Evolutionary conservation across 2,797 vertebrate genomes (phyloP).

Genomic region (Lagorchestes hirsutus): DNA sequence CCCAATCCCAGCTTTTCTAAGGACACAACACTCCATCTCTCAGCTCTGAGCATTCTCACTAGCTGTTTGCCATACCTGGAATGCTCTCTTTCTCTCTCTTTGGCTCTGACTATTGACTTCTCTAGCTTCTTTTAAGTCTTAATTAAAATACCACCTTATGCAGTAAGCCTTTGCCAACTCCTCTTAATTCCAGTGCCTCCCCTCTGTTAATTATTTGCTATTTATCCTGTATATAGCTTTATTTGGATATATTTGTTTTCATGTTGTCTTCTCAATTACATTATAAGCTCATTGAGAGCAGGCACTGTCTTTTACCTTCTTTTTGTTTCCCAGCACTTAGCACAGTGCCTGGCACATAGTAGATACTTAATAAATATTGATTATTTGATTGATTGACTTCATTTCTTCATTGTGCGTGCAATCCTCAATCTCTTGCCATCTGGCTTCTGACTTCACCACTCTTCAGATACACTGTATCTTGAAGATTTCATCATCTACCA

Average conservation of each 20-base stretch:
- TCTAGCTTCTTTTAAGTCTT: background rate
- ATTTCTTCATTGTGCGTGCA: background rate
- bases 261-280: too few species aligned
- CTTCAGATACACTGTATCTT: background rate
- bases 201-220: background rate
- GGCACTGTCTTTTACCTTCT: too few species aligned
- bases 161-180: background rate
- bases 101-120: background rate
- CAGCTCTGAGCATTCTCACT: background rate
- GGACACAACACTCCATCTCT: background rate
- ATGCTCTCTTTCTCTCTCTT: background rate
- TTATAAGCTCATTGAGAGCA: too few species aligned
- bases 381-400: background rate
- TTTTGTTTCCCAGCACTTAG: too few species aligned
- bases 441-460: background rate
- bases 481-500: background rate
- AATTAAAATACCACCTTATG: background rate
- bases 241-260: too few species aligned
- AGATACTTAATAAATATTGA: background rate
- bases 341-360: background rate
- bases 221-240: too few species aligned
- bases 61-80: background rate
- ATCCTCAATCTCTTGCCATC: background rate
- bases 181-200: background rate
- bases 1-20: background rate